Percentiles rank a stretch among this genome's conserved stretches.
These are phyloP conservation scores for Drosophila basisetae DNA, from an alignment of 2,888 invertebrate species.

Conservation along the genomic window DNA sequence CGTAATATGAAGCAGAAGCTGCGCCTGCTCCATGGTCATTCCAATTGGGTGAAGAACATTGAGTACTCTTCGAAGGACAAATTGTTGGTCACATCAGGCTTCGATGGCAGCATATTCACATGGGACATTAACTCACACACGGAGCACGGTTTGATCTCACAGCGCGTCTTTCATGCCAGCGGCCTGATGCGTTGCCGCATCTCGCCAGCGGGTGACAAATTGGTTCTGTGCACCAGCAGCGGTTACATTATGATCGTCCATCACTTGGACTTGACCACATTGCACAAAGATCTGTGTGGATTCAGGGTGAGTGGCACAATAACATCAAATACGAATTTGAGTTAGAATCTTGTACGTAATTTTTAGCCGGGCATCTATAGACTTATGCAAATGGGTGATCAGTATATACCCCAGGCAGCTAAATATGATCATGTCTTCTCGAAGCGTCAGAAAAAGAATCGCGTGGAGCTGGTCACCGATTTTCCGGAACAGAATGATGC, in stretches of 20 bases:
- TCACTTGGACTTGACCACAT: conserved; percentile 92
- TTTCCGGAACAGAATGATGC: conserved; percentile 95
- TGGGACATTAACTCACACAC: conserved; percentile 97
- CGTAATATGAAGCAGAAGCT: conserved; percentile 92
- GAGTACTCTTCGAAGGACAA: conserved; percentile 95
- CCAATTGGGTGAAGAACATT: conserved; percentile 98
- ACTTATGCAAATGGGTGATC: conserved; percentile 94
- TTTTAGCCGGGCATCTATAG: conserved; percentile 93
- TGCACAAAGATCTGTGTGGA: conserved; percentile 92
- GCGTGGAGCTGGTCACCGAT: conserved; percentile 95
- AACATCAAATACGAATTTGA: too few relatives aligned
- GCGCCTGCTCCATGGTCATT: conserved; percentile 92
- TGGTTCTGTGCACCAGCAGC: conserved; percentile 95
- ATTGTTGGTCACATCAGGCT: conserved; percentile 94
- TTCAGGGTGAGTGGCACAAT: conserved; percentile 89
- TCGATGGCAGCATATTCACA: conserved; percentile 96
- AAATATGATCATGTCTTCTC: conserved; percentile 94
- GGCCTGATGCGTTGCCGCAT: conserved; percentile 90
- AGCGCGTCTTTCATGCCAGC: conserved; percentile 94
- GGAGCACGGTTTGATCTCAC: conserved; percentile 91
- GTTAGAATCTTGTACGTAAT: neutral
- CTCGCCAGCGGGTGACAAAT: conserved; percentile 93
- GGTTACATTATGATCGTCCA: conserved; percentile 96
- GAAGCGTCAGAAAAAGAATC: conserved; percentile 90
- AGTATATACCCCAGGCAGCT: conserved; percentile 92